These are phyloP conservation scores for Myopa testacea DNA, from an alignment of 2,888 invertebrate genomes.

Conservation along the genomic window DNA sequence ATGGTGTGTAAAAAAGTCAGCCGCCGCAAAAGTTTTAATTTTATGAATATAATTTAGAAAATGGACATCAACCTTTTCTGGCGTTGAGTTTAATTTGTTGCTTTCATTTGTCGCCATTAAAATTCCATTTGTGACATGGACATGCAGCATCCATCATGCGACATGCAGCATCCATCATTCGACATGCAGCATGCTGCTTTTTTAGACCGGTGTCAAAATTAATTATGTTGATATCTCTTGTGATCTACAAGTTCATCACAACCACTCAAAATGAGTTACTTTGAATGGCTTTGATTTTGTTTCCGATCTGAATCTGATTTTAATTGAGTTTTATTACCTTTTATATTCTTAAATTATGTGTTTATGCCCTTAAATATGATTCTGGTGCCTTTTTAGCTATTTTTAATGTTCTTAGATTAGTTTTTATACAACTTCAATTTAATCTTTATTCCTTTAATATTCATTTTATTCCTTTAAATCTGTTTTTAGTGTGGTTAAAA, in stretches of 20 bases:
- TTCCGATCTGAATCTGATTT: background rate
- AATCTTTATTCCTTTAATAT: too few relatives aligned
- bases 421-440: too few relatives aligned
- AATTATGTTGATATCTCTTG: constrained; percentile 28
- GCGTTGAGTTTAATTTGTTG: constrained; percentile 24
- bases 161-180: background rate
- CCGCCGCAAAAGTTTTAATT: constrained; percentile 27
- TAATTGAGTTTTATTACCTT: background rate
- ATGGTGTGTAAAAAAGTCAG: background rate
- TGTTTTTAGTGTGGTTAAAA: too few relatives aligned
- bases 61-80: constrained; percentile 16
- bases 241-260: background rate
- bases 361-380: too few relatives aligned
- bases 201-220: constrained; percentile 41
- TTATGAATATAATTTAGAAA: constrained; percentile 36
- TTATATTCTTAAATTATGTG: too few relatives aligned
- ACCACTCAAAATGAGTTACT: too few relatives aligned
- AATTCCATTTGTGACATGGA: constrained; percentile 28
- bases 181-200: constrained; percentile 7
- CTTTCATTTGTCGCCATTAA: constrained; percentile 22
- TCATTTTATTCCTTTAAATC: too few relatives aligned
- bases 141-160: background rate
- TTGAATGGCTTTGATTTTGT: too few relatives aligned
- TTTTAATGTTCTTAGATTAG: too few relatives aligned
- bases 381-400: too few relatives aligned